Evolutionary conservation across 2,113 vertebrate genomes (phyloP).

Genomic region (Melanerpes formicivorus): DNA sequence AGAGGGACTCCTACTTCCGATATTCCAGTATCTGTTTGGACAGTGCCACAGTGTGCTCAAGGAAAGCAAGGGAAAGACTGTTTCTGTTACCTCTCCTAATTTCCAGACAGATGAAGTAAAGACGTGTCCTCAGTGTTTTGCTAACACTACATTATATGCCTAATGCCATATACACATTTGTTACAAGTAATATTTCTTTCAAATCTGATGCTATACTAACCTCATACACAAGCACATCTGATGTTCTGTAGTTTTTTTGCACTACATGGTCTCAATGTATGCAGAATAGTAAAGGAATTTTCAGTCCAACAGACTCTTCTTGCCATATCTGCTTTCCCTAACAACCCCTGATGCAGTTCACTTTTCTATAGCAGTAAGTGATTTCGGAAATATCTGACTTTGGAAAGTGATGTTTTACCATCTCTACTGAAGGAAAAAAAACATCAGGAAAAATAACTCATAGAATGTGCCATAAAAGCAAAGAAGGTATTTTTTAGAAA

Average conservation of each 20-base stretch:
- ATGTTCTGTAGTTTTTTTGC: not conserved
- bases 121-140: not conserved
- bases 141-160: not conserved
- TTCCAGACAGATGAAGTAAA: not conserved
- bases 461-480: not conserved
- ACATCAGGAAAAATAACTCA: not conserved
- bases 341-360: not conserved
- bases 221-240: not conserved
- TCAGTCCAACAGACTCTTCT: not conserved
- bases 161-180: not conserved
- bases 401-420: not conserved
- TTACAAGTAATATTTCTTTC: not conserved
- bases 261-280: not conserved
- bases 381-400: not conserved
- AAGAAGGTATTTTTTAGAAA: not conserved
- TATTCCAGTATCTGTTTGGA: not conserved
- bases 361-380: not conserved
- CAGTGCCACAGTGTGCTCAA: not conserved
- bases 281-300: not conserved
- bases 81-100: not conserved
- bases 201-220: not conserved
- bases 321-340: not conserved
- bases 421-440: not conserved
- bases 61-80: not conserved
- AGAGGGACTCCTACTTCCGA: not conserved